Base-by-base conservation (phyloP, 2,797 vertebrate genomes). In the Cryptoprocta ferox region DNA sequence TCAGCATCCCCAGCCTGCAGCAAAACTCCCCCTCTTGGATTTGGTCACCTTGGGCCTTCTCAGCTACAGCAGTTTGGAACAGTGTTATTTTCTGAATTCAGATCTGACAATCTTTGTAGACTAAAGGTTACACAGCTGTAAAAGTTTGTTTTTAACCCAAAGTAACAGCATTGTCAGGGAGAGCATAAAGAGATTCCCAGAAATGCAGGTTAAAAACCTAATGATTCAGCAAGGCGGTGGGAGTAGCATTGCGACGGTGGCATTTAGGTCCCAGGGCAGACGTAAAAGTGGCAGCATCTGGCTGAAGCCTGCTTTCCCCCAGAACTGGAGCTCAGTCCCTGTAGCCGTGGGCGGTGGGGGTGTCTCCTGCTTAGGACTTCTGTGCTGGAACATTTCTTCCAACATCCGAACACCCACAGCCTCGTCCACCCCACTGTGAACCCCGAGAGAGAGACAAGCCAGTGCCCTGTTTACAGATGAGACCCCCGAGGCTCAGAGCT, bases 131-230 rank as follows among this genome's bases (percentile, higher is more conserved):
- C 81, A 86, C 87, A 95, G 87, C 84, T 91, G 78, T 90, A 94
- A 87, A 96, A 86, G 87, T 97, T 97, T 95, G 97, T 95, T 96
- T 98, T 97, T 88, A 97, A 97, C 95, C 96, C 90, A 95, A 96
- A 97, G 96, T 92, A 95, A 95, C 92, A 85, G 85, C 95, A 50
- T 92, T 96, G 73, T 94, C 86, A 95, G 61, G 42, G 56, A 84
- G 85, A 65, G 80, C 82, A 26, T 93, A 73, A 79, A 88, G 90
- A 82, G 89, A 81, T 39, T 97, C 80, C 89, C 78, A 94, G 94
- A 95, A 97, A 76, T 2, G 35, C 92, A 80, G 92, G 95, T 59
- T 92, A 88, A 79, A 88, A 71, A 78, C 65, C 48, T 35, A 14
- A 26, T 2, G 28, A 30, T 71, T 94, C 65, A 66, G 10, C 3